Evolutionary conservation across 2,888 invertebrate species (phyloP).

Genomic region (Eucera pruinosa): DNA sequence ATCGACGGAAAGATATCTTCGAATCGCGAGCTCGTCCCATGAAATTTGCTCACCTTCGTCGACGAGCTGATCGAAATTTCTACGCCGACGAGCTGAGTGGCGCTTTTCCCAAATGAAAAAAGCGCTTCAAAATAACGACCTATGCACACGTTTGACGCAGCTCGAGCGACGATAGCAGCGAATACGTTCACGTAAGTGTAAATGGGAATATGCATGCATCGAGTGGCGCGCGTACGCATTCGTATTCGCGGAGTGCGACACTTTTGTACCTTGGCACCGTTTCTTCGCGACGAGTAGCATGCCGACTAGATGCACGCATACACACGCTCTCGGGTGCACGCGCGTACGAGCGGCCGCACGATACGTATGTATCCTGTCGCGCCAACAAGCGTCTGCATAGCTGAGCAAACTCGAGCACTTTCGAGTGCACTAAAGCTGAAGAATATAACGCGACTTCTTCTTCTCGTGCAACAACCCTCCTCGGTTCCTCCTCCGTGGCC

Average conservation of each 20-base stretch:
- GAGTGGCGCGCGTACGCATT: conserved; percentile 23
- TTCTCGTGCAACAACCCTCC: conserved; percentile 8
- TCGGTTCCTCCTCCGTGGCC: too few species aligned
- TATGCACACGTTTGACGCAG: too few species aligned
- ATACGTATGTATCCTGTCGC: neutral
- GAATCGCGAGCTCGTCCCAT: too few species aligned
- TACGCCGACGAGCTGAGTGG: too few species aligned
- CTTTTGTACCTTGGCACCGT: conserved; percentile 59
- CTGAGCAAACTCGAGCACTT: conserved; percentile 6
- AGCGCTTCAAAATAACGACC: too few species aligned
- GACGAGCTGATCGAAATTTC: too few species aligned
- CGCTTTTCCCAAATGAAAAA: too few species aligned
- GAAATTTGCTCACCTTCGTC: too few species aligned
- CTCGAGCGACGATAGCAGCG: too few species aligned
- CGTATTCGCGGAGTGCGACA: conserved; percentile 29
- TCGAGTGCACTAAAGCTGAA: conserved; percentile 24
- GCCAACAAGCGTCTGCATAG: neutral
- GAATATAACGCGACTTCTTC: conserved; percentile 29
- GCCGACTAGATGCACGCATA: neutral
- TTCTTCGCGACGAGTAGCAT: conserved; percentile 9
- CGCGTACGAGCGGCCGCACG: too few species aligned
- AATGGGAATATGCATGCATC: neutral
- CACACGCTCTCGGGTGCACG: neutral
- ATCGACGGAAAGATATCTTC: too few species aligned
- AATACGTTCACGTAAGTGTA: too few species aligned